A percentile compares a stretch with the other conserved stretches of the same genome.
These are phyloP conservation scores for Luperina testacea DNA, from an alignment of 2,888 invertebrate species.

Conservation along the genomic window DNA sequence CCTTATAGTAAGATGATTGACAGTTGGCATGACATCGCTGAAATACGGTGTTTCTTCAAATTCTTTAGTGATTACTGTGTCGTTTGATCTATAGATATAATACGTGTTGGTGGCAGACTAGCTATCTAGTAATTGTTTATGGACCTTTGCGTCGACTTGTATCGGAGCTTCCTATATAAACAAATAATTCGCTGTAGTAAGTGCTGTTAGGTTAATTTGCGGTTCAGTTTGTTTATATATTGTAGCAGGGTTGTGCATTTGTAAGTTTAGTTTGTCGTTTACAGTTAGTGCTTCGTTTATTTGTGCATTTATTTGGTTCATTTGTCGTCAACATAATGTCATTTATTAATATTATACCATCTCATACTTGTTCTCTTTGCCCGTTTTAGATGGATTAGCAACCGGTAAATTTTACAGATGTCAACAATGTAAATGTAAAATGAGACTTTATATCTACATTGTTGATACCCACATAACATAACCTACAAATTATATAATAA, in stretches of 20 bases:
- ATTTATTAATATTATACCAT: background rate
- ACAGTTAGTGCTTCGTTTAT: conserved; percentile 30
- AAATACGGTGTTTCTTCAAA: conserved; percentile 61
- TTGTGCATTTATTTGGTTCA: conserved; percentile 40
- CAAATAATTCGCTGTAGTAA: conserved; percentile 64
- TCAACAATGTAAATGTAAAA: background rate
- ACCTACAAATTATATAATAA: background rate
- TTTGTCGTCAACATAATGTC: background rate
- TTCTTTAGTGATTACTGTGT: conserved; percentile 60
- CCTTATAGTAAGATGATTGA: conserved; percentile 75
- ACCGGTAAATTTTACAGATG: background rate
- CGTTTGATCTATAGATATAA: conserved; percentile 57
- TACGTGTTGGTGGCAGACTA: conserved; percentile 71
- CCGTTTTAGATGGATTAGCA: background rate
- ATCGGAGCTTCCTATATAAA: conserved; percentile 78
- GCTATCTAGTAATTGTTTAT: conserved; percentile 75
- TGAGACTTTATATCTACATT: background rate
- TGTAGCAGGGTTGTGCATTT: conserved; percentile 32
- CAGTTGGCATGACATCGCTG: conserved; percentile 88
- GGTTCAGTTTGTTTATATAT: background rate
- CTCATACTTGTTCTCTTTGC: background rate
- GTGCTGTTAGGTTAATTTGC: conserved; percentile 45
- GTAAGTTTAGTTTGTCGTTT: conserved; percentile 11
- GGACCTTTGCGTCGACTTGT: conserved; percentile 83
- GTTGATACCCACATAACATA: background rate